Conservation (phyloP, 2,888 invertebrate genomes). For the Plagodis dolabraria region DNA sequence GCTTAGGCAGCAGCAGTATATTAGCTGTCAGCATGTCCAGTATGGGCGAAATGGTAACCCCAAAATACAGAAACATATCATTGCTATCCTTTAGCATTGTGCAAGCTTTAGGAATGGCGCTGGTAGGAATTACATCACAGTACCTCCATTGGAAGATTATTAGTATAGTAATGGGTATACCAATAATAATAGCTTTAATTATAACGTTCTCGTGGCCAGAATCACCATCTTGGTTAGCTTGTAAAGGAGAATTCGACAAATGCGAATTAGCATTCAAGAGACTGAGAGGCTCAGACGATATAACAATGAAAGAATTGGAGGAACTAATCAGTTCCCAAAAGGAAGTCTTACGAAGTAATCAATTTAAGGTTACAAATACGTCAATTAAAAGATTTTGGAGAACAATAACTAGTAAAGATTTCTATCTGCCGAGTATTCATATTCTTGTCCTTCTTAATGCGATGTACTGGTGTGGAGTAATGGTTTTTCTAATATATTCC, state of each 20-base stretch:
- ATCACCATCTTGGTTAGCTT: slow-evolving; percentile 39
- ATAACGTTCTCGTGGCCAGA: slow-evolving; percentile 28
- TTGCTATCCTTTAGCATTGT: slow-evolving; percentile 16
- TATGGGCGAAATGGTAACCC: slow-evolving; percentile 14
- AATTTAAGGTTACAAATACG: not conserved
- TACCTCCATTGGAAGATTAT: slow-evolving; percentile 6
- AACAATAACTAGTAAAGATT: slow-evolving; percentile 31
- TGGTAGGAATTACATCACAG: slow-evolving; percentile 12
- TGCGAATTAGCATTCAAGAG: slow-evolving; percentile 35
- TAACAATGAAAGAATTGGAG: slow-evolving; percentile 30
- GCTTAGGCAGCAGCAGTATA: slow-evolving; percentile 23
- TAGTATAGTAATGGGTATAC: slow-evolving; percentile 1
- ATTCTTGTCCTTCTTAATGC: not conserved
- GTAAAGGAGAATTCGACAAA: slow-evolving; percentile 33
- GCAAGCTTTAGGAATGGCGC: slow-evolving; percentile 21
- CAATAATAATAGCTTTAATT: not conserved
- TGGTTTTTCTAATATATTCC: slow-evolving; percentile 28
- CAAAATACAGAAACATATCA: slow-evolving; percentile 14
- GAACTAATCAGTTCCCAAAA: slow-evolving; percentile 31
- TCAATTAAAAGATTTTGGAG: slow-evolving; percentile 5
- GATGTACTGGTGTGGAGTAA: slow-evolving; percentile 2
- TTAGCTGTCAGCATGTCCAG: slow-evolving; percentile 1
- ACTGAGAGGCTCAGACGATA: slow-evolving; percentile 33
- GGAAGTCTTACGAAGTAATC: slow-evolving; percentile 5
- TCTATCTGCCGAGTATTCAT: slow-evolving; percentile 34